Conservation (phyloP, 2,113 vertebrate genomes). For the Rhinopomastus cyanomelas region DNA sequence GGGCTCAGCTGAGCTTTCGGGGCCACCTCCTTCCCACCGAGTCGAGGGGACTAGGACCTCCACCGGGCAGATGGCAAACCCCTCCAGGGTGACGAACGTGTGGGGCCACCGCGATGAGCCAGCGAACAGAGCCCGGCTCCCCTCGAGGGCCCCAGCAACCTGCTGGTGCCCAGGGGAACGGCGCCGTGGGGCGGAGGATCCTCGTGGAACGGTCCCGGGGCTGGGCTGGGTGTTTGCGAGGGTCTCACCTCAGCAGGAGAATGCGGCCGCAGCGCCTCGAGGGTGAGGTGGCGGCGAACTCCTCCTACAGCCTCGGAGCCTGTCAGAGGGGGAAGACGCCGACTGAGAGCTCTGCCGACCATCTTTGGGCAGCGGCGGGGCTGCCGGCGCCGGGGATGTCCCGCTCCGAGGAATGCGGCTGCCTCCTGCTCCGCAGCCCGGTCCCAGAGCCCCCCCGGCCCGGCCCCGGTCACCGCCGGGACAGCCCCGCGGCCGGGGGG, state of each 20-base stretch:
- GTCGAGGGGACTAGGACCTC: too few species aligned
- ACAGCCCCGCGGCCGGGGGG: neutral
- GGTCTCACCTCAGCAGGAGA: neutral
- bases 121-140: too few species aligned
- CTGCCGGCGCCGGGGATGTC: conserved; percentile 40
- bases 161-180: neutral
- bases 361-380: conserved; percentile 46
- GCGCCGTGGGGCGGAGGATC: neutral
- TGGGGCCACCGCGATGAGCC: neutral
- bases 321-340: conserved; percentile 18
- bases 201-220: too few species aligned
- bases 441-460: neutral
- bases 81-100: neutral
- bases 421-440: neutral
- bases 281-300: neutral
- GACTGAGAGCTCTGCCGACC: too few species aligned
- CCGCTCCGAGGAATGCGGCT: neutral
- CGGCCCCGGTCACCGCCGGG: neutral
- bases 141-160: too few species aligned
- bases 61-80: too few species aligned
- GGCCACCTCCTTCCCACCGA: too few species aligned
- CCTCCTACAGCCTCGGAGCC: conserved; percentile 41
- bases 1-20: too few species aligned
- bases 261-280: neutral
- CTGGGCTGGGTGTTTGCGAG: neutral